A percentile compares a stretch with the other conserved stretches of the same genome.
phyloP scores from a whole-genome alignment of 2,888 invertebrate genomes.

The Campoplex capitator region DNA sequence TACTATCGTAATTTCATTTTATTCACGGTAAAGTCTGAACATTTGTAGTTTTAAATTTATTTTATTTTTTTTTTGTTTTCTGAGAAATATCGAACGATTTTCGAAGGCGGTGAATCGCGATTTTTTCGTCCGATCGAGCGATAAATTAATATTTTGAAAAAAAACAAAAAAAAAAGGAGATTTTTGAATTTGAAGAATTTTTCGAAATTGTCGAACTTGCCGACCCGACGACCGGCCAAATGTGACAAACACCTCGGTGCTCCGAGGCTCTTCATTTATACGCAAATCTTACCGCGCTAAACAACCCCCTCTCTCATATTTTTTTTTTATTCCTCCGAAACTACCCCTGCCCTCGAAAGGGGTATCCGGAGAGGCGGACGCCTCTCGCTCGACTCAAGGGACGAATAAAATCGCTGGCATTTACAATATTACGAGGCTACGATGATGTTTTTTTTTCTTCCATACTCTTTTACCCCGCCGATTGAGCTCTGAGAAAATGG shows the following conservation, averaged over 20 bases:
- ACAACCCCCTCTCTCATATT: neutral
- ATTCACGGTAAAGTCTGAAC: neutral
- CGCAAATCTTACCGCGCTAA: slow-evolving; percentile 54
- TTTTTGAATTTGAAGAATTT: no score
- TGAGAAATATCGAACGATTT: no score
- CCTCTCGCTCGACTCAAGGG: slow-evolving; percentile 72
- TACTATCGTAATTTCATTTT: neutral
- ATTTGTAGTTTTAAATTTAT: no score
- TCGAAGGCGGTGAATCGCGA: no score
- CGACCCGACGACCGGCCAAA: slow-evolving; percentile 71
- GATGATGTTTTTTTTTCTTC: neutral
- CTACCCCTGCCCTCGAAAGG: neutral
- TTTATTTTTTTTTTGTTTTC: no score
- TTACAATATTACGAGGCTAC: slow-evolving; percentile 78
- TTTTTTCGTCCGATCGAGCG: no score
- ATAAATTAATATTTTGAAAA: no score
- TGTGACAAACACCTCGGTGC: slow-evolving; percentile 68
- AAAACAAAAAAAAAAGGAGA: no score
- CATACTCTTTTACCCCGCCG: no score
- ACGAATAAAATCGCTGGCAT: slow-evolving; percentile 83
- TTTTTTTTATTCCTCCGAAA: neutral
- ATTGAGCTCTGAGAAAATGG: neutral
- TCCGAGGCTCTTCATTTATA: slow-evolving; percentile 76
- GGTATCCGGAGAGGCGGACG: neutral
- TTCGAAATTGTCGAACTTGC: neutral